Evolutionary conservation across 2,113 vertebrate species (phyloP).

Genomic region (Macrotis lagotis): DNA sequence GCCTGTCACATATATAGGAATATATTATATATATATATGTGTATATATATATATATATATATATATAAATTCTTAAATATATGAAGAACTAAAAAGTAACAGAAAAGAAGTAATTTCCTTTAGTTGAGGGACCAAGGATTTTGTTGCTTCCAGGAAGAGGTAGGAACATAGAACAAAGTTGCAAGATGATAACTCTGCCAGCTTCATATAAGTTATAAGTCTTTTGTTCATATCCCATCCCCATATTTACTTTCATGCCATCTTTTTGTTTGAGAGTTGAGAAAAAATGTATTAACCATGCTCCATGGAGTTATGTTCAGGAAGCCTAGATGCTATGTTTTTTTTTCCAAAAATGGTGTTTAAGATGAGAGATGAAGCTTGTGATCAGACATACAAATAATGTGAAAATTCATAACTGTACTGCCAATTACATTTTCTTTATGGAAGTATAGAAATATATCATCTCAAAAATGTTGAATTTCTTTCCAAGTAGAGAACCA

Average conservation of each 20-base stretch:
- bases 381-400: not conserved
- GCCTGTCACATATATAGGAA: not conserved
- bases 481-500: not conserved
- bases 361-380: not conserved
- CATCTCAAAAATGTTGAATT: not conserved
- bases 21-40: too few species aligned
- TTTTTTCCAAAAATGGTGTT: not conserved
- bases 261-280: not conserved
- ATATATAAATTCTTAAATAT: not conserved
- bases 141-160: not conserved
- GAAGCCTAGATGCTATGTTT: not conserved
- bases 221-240: not conserved
- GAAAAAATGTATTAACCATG: not conserved
- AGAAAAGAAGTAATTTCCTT: not conserved
- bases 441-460: not conserved
- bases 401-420: not conserved
- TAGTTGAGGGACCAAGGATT: not conserved
- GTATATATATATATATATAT: too few species aligned
- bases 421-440: not conserved
- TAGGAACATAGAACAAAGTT: not conserved
- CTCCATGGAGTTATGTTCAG: not conserved
- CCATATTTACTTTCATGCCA: not conserved
- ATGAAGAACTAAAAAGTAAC: not conserved
- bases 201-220: not conserved
- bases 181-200: not conserved